A percentile compares a stretch with the other conserved stretches of the same genome.
phyloP scores from a whole-genome alignment of 1,140 invertebrate species.

The Drosophila burlai region DNA sequence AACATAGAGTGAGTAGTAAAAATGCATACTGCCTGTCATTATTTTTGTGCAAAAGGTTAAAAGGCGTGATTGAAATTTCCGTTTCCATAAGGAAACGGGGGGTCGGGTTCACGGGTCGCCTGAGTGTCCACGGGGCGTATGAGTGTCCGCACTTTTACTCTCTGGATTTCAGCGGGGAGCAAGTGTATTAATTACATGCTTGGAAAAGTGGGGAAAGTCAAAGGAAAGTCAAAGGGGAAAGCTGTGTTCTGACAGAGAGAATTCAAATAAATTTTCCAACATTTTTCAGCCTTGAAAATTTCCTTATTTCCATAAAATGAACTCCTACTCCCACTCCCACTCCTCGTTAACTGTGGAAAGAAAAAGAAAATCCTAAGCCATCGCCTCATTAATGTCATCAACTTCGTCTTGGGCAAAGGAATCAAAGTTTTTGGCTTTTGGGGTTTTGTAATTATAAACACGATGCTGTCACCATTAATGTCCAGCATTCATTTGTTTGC shows the following conservation, averaged over 20 bases:
- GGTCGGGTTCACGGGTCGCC: not conserved
- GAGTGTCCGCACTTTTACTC: slow-evolving; percentile 39
- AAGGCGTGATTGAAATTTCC: slow-evolving; percentile 57
- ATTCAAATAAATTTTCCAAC: no score
- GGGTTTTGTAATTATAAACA: slow-evolving; percentile 65
- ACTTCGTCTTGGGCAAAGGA: slow-evolving; percentile 26
- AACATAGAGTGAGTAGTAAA: slow-evolving; percentile 17
- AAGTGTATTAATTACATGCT: slow-evolving; percentile 32
- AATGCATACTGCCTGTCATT: slow-evolving; percentile 51
- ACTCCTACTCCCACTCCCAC: not conserved
- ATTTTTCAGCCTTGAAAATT: not conserved
- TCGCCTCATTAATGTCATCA: slow-evolving; percentile 53
- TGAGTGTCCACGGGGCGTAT: slow-evolving; percentile 27
- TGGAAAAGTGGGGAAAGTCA: not conserved
- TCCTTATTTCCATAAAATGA: not conserved
- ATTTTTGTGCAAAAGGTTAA: slow-evolving; percentile 40
- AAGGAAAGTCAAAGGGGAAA: not conserved
- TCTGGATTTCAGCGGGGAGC: slow-evolving; percentile 5
- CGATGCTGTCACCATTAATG: slow-evolving; percentile 61
- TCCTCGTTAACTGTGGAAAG: no score
- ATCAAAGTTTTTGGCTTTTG: slow-evolving; percentile 59
- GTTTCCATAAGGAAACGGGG: slow-evolving; percentile 3
- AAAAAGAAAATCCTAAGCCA: not conserved
- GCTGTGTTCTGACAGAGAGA: no score
- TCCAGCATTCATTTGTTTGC: slow-evolving; percentile 52